These are phyloP conservation scores for Vombatus ursinus DNA, from an alignment of 2,113 vertebrate genomes.

Conservation along the genomic window DNA sequence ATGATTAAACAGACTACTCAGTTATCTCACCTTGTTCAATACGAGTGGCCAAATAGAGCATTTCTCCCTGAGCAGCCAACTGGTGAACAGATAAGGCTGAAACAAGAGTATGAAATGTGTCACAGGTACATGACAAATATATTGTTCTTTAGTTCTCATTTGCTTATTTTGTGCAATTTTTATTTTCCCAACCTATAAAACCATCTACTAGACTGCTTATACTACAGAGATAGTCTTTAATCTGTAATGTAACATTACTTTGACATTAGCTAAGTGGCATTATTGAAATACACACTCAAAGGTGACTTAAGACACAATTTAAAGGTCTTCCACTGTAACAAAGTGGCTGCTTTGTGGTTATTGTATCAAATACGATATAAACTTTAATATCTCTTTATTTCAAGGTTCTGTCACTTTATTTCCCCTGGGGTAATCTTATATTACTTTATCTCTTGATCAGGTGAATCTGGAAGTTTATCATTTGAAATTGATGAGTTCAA, in stretches of 20 bases:
- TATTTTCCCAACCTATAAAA: background rate
- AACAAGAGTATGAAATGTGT: slow-evolving; percentile 57
- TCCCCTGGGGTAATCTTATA: slow-evolving; percentile 27
- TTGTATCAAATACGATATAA: background rate
- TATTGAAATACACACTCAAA: slow-evolving; percentile 33
- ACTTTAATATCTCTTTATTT: slow-evolving; percentile 36
- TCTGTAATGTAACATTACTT: background rate
- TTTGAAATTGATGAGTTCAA: background rate
- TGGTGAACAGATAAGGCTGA: slow-evolving; percentile 97
- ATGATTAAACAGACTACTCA: slow-evolving; percentile 18
- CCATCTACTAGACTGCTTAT: background rate
- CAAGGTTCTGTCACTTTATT: slow-evolving; percentile 34
- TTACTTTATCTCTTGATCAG: background rate
- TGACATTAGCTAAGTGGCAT: slow-evolving; percentile 28
- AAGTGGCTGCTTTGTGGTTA: background rate
- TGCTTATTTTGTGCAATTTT: background rate
- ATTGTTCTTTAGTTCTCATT: background rate
- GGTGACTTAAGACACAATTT: slow-evolving; percentile 13
- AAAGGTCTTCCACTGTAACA: slow-evolving; percentile 10
- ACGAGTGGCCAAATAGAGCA: slow-evolving; percentile 95
- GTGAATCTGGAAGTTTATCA: background rate
- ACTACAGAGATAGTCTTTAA: background rate
- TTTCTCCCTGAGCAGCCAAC: slow-evolving; percentile 97
- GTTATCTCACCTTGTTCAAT: slow-evolving; percentile 94
- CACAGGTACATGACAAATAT: background rate